phyloP scores from a whole-genome alignment of 2,113 vertebrate genomes.

The Oncorhynchus keta region DNA sequence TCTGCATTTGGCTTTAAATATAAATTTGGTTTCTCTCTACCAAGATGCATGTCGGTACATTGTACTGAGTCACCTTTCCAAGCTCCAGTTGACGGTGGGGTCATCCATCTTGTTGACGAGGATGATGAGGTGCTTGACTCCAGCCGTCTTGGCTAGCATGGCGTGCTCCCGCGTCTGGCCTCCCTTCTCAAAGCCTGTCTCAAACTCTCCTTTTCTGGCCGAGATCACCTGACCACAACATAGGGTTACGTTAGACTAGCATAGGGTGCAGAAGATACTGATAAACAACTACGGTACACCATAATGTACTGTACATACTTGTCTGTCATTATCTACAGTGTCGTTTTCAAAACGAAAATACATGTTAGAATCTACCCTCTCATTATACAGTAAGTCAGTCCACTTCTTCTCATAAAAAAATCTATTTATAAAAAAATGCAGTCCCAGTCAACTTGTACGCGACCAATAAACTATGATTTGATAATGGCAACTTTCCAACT shows the following conservation, averaged over 20 bases:
- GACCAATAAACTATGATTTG: no score
- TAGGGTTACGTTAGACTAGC: not conserved
- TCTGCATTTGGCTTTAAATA: not conserved
- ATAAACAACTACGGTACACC: not conserved
- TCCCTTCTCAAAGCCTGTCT: slow-evolving; percentile 98
- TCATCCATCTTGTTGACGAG: slow-evolving; percentile 99
- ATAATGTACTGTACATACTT: not conserved
- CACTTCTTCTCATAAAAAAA: not conserved
- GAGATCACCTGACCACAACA: slow-evolving; percentile 87
- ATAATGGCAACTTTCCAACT: not conserved
- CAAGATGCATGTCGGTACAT: not conserved
- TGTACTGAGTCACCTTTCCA: slow-evolving; percentile 80
- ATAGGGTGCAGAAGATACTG: not conserved
- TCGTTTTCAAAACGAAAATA: no score
- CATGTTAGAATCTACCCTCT: no score
- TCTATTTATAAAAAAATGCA: not conserved
- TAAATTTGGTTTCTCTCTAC: not conserved
- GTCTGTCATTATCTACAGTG: no score
- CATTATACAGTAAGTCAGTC: not conserved
- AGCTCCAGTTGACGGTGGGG: slow-evolving; percentile 98
- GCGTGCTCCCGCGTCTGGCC: slow-evolving; percentile 98
- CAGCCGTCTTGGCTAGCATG: slow-evolving; percentile 98
- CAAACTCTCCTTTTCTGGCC: slow-evolving; percentile 98
- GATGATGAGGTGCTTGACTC: slow-evolving; percentile 97
- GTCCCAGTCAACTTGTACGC: not conserved